Conservation (phyloP, 2,888 invertebrate genomes). For the Xiphydria camelus region DNA sequence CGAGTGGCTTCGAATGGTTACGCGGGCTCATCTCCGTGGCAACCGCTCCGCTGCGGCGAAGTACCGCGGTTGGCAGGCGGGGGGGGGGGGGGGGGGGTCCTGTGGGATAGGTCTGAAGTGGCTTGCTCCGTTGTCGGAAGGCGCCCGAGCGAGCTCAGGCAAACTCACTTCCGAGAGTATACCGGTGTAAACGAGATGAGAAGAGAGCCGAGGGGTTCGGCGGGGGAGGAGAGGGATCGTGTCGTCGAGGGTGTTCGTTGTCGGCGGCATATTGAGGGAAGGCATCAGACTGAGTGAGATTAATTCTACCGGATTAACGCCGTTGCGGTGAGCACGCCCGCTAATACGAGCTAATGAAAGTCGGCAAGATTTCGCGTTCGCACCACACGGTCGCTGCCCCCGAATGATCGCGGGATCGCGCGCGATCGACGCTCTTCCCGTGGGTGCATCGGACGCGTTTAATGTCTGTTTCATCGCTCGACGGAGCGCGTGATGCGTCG, state of each 20-base stretch:
- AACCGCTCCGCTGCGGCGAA: constrained; percentile 25
- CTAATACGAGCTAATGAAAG: constrained; percentile 48
- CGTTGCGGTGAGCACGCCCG: constrained; percentile 38
- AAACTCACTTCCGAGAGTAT: constrained; percentile 36
- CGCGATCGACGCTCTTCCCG: no score
- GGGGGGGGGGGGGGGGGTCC: constrained; percentile 13
- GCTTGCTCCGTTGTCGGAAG: constrained; percentile 43
- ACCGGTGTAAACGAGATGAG: constrained; percentile 30
- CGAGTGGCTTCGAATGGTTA: constrained; percentile 33
- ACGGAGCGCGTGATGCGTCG: no score
- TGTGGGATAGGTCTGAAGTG: constrained; percentile 42
- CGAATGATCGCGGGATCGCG: no score
- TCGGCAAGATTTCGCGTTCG: constrained; percentile 41
- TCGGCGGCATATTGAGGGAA: constrained; percentile 52
- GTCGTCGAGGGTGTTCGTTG: constrained; percentile 29
- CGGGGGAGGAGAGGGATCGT: constrained; percentile 19
- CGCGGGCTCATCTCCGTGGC: constrained; percentile 45
- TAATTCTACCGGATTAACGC: constrained; percentile 57
- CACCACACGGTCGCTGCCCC: no score
- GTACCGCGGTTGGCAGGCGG: constrained; percentile 14
- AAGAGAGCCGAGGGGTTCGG: no score
- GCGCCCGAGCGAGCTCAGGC: constrained; percentile 40
- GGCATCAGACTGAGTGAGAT: constrained; percentile 54
- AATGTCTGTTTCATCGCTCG: no score
- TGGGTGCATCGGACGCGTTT: no score